Evolutionary conservation across 2,888 invertebrate species (phyloP).

Genomic region (Drosophila parthenogenetica): DNA sequence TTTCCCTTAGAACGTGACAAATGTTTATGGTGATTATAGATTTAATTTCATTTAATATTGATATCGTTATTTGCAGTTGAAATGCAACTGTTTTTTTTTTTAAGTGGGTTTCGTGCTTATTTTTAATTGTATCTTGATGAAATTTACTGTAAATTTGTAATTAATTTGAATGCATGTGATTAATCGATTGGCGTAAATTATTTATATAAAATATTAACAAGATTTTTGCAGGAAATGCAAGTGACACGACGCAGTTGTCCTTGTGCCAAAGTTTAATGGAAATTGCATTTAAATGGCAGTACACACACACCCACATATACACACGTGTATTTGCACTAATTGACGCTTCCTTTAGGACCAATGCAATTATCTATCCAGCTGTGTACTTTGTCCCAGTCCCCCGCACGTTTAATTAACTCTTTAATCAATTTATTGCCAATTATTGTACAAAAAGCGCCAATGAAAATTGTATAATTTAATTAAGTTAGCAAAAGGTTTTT

Average conservation of each 20-base stretch:
- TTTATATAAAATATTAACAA: slow-evolving; percentile 36
- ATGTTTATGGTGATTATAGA: not conserved
- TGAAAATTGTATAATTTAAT: slow-evolving; percentile 78
- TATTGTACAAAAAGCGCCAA: slow-evolving; percentile 75
- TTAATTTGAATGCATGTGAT: slow-evolving; percentile 20
- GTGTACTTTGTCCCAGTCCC: slow-evolving; percentile 38
- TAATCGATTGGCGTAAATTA: slow-evolving; percentile 29
- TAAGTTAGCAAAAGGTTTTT: slow-evolving; percentile 78
- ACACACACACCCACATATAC: slow-evolving; percentile 6
- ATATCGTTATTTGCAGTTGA: slow-evolving; percentile 5
- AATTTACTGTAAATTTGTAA: slow-evolving; percentile 15
- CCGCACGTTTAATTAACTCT: slow-evolving; percentile 75
- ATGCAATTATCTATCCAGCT: slow-evolving; percentile 72
- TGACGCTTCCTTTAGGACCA: slow-evolving; percentile 54
- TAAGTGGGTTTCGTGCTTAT: not conserved
- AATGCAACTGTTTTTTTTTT: not conserved
- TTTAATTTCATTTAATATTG: not conserved
- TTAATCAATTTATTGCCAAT: slow-evolving; percentile 80
- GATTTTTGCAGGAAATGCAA: slow-evolving; percentile 19
- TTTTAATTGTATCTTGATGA: slow-evolving; percentile 4
- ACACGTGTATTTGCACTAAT: slow-evolving; percentile 29
- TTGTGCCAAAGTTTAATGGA: slow-evolving; percentile 28
- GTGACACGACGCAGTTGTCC: slow-evolving; percentile 5
- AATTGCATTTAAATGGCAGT: slow-evolving; percentile 53
- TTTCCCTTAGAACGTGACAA: not conserved